Conservation (phyloP, 2,888 invertebrate genomes). For the Napeogenes inachia region DNA sequence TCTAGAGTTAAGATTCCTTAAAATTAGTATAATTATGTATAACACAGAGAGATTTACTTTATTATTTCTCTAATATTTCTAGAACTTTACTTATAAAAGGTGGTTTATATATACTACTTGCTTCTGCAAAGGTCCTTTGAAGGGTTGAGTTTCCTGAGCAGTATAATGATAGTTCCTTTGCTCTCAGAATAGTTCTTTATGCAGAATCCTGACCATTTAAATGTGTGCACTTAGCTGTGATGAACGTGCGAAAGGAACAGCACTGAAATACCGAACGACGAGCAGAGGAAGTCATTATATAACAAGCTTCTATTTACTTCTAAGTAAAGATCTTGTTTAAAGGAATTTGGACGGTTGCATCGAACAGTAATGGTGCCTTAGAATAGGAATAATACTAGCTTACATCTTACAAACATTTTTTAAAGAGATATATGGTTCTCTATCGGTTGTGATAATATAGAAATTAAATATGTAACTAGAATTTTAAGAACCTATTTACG, state of each 20-base stretch:
- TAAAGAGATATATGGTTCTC: no score
- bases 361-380: not conserved
- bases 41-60: no score
- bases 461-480: no score
- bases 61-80: not conserved
- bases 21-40: not conserved
- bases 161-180: slow-evolving; percentile 27
- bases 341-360: not conserved
- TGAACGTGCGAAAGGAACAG: slow-evolving; percentile 33
- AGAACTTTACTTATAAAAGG: slow-evolving; percentile 18
- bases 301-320: slow-evolving; percentile 1
- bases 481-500: no score
- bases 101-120: slow-evolving; percentile 42
- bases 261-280: not conserved
- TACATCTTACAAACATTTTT: no score
- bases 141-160: slow-evolving; percentile 40
- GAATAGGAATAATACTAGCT: not conserved
- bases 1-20: no score
- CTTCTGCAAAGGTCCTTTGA: slow-evolving; percentile 40
- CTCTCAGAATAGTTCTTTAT: slow-evolving; percentile 17
- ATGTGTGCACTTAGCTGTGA: slow-evolving; percentile 23
- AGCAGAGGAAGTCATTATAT: slow-evolving; percentile 1
- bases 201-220: slow-evolving; percentile 19
- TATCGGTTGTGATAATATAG: no score
- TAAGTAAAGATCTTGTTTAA: not conserved